These are phyloP conservation scores for Panonychus citri DNA, from an alignment of 1,140 invertebrate genomes.

Conservation along the genomic window DNA sequence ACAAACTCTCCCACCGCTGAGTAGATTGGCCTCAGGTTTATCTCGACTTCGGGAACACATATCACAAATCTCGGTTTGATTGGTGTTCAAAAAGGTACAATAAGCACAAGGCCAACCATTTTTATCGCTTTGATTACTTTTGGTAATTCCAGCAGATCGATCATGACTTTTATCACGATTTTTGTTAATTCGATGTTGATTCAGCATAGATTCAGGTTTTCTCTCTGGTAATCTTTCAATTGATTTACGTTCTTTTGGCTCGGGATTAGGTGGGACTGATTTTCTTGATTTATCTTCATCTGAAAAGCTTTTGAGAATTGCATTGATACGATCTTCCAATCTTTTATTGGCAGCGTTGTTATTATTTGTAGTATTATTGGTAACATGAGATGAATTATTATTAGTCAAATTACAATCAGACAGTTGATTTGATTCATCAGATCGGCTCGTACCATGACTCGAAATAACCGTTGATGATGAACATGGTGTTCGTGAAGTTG, in stretches of 20 bases:
- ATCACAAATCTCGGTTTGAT: conserved; percentile 36
- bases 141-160: no score
- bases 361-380: conserved; percentile 2
- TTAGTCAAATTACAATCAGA: no score
- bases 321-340: conserved; percentile 5
- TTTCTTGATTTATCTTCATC: conserved; percentile 2
- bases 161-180: no score
- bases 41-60: conserved; percentile 45
- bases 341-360: conserved; percentile 7
- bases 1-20: conserved; percentile 47
- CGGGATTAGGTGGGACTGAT: conserved; percentile 28
- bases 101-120: conserved; percentile 27
- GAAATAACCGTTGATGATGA: no score
- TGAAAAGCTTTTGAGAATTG: not conserved
- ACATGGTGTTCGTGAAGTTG: no score
- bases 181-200: no score
- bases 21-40: conserved; percentile 31
- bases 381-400: not conserved
- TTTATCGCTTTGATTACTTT: not conserved
- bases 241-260: conserved; percentile 37
- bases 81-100: conserved; percentile 27
- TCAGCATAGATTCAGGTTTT: no score
- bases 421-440: no score
- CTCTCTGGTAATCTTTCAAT: no score
- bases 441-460: no score